A percentile compares a stretch with the other conserved stretches of the same genome.
These are phyloP conservation scores for Lepidochrysops patricia DNA, from an alignment of 2,888 invertebrate species.

Conservation along the genomic window DNA sequence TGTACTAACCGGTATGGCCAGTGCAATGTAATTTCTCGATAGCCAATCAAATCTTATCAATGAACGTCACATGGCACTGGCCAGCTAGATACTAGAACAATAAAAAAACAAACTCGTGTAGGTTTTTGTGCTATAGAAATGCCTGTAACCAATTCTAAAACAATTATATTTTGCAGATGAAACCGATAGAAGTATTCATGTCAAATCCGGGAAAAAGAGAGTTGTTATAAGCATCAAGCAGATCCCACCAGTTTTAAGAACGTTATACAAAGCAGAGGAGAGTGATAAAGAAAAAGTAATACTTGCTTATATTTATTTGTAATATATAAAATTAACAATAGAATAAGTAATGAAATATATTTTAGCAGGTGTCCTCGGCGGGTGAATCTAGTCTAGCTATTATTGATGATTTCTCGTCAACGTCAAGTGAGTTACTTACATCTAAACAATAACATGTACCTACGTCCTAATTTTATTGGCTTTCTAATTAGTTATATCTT, in stretches of 20 bases:
- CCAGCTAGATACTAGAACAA: too few relatives aligned
- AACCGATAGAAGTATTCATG: slow-evolving; percentile 36
- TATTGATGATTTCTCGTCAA: slow-evolving; percentile 55
- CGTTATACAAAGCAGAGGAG: slow-evolving; percentile 53
- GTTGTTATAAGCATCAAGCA: slow-evolving; percentile 54
- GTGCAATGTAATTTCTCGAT: too few relatives aligned
- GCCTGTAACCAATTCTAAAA: too few relatives aligned
- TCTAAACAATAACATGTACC: background rate
- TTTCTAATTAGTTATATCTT: background rate
- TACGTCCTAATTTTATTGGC: background rate
- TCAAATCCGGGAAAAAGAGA: slow-evolving; percentile 41
- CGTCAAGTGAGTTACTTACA: slow-evolving; percentile 40
- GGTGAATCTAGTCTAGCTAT: slow-evolving; percentile 51
- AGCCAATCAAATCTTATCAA: too few relatives aligned
- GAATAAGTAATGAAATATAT: slow-evolving; percentile 1
- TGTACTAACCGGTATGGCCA: too few relatives aligned
- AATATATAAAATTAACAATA: slow-evolving; percentile 6
- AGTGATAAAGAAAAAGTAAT: slow-evolving; percentile 47
- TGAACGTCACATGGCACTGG: too few relatives aligned
- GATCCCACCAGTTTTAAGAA: slow-evolving; percentile 48
- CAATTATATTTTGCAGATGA: slow-evolving; percentile 40
- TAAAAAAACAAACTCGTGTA: background rate
- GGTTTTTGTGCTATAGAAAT: too few relatives aligned
- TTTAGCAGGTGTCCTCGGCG: slow-evolving; percentile 46
- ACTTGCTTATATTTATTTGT: slow-evolving; percentile 7